A percentile compares a stretch with the other conserved stretches of the same genome.
These are phyloP conservation scores for Alviniconcha strummeri DNA, from an alignment of 2,888 invertebrate genomes.

Conservation along the genomic window DNA sequence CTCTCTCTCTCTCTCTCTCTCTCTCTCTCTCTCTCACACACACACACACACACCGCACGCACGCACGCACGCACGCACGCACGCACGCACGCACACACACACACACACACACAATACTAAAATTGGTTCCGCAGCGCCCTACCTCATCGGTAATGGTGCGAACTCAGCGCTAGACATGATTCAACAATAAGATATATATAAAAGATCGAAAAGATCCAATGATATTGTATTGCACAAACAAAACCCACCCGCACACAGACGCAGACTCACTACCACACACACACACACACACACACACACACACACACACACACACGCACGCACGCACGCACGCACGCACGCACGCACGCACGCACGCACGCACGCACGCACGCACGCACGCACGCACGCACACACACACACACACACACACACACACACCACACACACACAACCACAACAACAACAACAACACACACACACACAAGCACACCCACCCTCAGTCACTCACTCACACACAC, in stretches of 20 bases:
- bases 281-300: neutral
- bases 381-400: neutral
- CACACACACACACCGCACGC: slow-evolving; percentile 12
- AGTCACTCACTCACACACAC: too few species aligned
- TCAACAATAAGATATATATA: too few species aligned
- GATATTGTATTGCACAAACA: too few species aligned
- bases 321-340: neutral
- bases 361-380: slow-evolving; percentile 15
- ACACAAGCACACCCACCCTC: too few species aligned
- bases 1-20: neutral
- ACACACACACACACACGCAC: slow-evolving; percentile 10
- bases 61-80: slow-evolving; percentile 1
- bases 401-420: neutral
- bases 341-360: slow-evolving; percentile 8
- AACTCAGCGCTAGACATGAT: too few species aligned
- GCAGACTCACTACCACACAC: neutral
- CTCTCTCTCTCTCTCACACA: slow-evolving; percentile 9
- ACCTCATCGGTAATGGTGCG: too few species aligned
- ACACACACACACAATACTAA: neutral
- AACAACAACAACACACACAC: too few species aligned
- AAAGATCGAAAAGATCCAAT: too few species aligned
- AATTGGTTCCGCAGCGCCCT: too few species aligned
- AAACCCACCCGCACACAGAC: neutral
- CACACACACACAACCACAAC: too few species aligned
- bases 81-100: slow-evolving; percentile 11